These are phyloP conservation scores for Danionella dracula DNA, from an alignment of 2,797 vertebrate species.

Conservation along the genomic window DNA sequence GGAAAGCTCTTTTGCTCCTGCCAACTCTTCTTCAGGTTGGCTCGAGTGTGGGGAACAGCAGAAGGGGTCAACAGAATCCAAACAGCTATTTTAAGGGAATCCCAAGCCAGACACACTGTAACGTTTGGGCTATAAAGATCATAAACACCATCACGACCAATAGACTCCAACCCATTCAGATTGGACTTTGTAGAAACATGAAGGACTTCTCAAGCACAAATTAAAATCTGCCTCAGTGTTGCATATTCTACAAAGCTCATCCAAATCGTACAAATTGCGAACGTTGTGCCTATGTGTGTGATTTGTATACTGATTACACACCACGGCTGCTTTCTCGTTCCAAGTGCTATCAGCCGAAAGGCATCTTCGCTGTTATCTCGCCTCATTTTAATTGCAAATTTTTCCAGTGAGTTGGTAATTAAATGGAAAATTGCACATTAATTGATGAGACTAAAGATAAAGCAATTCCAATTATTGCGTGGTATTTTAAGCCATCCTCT, in stretches of 20 bases:
- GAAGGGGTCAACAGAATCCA: slow-evolving; percentile 41
- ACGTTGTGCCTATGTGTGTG: slow-evolving; percentile 50
- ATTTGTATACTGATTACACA: slow-evolving; percentile 68
- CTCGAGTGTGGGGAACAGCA: slow-evolving; percentile 45
- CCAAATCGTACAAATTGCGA: slow-evolving; percentile 52
- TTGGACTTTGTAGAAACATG: slow-evolving; percentile 42
- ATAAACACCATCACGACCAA: slow-evolving; percentile 38
- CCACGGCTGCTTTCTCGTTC: slow-evolving; percentile 66
- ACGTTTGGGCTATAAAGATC: slow-evolving; percentile 29
- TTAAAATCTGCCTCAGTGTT: slow-evolving; percentile 47
- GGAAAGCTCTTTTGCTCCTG: slow-evolving; percentile 12
- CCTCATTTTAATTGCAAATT: slow-evolving; percentile 83
- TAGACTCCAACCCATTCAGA: slow-evolving; percentile 27
- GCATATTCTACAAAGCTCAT: slow-evolving; percentile 54
- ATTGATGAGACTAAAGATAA: slow-evolving; percentile 83
- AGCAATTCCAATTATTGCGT: slow-evolving; percentile 77
- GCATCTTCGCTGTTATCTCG: slow-evolving; percentile 76
- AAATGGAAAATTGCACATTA: slow-evolving; percentile 84
- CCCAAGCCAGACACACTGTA: not conserved
- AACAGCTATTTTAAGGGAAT: slow-evolving; percentile 48
- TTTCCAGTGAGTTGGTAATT: slow-evolving; percentile 75
- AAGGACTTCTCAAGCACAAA: slow-evolving; percentile 44
- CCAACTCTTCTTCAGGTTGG: slow-evolving; percentile 39
- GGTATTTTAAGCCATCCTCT: slow-evolving; percentile 72
- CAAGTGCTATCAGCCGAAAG: slow-evolving; percentile 77